Evolutionary conservation across 2,888 invertebrate genomes (phyloP).

Genomic region (Julus scandinavius): DNA sequence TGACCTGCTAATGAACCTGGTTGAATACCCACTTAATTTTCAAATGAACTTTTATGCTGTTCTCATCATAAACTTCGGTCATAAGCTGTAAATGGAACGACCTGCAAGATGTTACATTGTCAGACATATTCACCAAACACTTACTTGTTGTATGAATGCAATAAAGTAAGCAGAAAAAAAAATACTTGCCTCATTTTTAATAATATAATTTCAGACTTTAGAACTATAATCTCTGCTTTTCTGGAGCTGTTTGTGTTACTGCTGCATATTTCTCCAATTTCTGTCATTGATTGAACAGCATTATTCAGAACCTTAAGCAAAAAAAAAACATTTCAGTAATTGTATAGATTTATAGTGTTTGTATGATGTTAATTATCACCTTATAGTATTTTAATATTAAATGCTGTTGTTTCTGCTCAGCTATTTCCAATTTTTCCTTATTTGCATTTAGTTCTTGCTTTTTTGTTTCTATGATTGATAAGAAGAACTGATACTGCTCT

Average conservation of each 20-base stretch:
- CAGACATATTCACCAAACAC: background rate
- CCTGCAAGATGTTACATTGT: background rate
- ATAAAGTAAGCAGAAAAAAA: background rate
- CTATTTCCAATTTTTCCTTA: background rate
- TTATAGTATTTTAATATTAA: slow-evolving; percentile 32
- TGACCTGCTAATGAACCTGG: too few relatives aligned
- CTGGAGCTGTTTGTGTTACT: background rate
- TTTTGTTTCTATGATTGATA: background rate
- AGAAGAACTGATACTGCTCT: background rate
- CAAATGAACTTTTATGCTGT: background rate
- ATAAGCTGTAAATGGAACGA: background rate
- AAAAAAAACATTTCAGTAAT: background rate
- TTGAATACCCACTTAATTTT: background rate
- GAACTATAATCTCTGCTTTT: background rate
- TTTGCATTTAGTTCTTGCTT: background rate
- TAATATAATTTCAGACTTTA: background rate
- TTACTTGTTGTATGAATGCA: background rate
- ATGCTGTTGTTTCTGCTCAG: background rate
- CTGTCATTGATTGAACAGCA: slow-evolving; percentile 2
- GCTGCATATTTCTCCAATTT: background rate
- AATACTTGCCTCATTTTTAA: slow-evolving; percentile 12
- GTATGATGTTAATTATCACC: background rate
- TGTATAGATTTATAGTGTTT: background rate
- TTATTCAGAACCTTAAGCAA: background rate
- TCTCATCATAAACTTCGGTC: background rate